Evolutionary conservation across 2,797 vertebrate genomes (phyloP), one percentile per base, ranked within the genome.

Genomic region (Lemur catta): DNA sequence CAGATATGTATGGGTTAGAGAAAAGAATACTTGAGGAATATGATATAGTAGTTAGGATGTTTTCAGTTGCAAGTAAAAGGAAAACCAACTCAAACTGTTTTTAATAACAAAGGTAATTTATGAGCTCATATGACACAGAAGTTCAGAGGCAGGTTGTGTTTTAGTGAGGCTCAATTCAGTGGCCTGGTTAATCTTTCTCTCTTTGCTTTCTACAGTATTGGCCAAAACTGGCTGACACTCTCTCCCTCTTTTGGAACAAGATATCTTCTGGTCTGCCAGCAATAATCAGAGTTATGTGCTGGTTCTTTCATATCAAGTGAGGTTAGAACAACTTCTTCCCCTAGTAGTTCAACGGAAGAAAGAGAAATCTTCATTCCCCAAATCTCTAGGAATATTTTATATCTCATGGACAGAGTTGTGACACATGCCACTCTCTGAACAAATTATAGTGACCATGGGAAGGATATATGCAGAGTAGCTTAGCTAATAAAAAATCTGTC

Each of bases 91-190:
- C 80, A 80, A 80, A 92, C 12, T 72, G 38, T 46, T 63, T 89
- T 93, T 55, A 61, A n/a, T 50, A 95, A 63, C 50, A 61, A 93
- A 88, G 20, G 2, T 75, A 57, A 89, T 74, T 94, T 94, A 61
- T 79, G n/a, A 30, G 9, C 48, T 85, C 35, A 26, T 38, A 22
- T 67, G 78, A 74, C 63, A 91, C 38, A 46, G 20, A 94, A 82
- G 46, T 95, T 91, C 35, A 67, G 50, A 82, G 18, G 52, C n/a
- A 71, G 28, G 30, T 28, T 85, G 46, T 20, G 48, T 75, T 91
- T 89, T 63, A 85, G 4, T 59, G 46, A 81, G 67, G 20, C 17
- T 89, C 41, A 85, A 41, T 81, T 48, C 55, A 82, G 11, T 63
- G 52, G 13, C 41, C 63, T 80, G 22, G 11, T 61, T 80, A 52